Evolutionary conservation across 2,888 invertebrate species (phyloP), one percentile per base, ranked within the genome.

Genomic region (Xylota segnis): DNA sequence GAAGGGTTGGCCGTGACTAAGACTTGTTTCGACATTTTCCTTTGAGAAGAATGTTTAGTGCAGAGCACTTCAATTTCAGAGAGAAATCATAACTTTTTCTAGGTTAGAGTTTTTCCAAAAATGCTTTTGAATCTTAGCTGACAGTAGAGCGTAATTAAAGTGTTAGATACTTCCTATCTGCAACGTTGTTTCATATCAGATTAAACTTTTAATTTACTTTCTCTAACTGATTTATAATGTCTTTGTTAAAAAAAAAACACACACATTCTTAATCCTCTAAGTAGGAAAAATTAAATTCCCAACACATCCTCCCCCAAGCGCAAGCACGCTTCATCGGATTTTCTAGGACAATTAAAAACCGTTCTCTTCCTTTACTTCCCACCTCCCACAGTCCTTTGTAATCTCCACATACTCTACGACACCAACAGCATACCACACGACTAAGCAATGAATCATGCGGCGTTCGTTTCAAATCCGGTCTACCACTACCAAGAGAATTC

Each of bases 261-360:
- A 14, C n/a, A 43, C 23, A 23, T 23, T 2, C 10, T 43, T 43
- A 43, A 45, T 16, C 14, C 5, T 7, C 18, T 4, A 9, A 18
- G 18, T 14, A 50, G 2, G 14, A 50, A 50, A 50, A 50, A 16
- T 50, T 50, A 50, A 54, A 56, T 56, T 56, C 32, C 5, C 23
- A 0, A 37, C 9, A n/a, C 23, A 12, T 14, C 5, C 32, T 7
- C 14, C 29, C 23, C 29, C 74, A 56, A 9, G 6, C 14, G 32
- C 54, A 63, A 74, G 54, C 65, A 47, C 27, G 54, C 75, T 56
- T 56, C 45, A 65, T 65, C 32, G 56, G 56, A 65, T 65, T 75
- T 75, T 45, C 43, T 54, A 37, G 56, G 54, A 75, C 65, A 75
- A 75, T 75, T 75, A 75, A 75, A 56, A 75, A 45, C 45, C 54